Evolutionary conservation across 2,113 vertebrate species (phyloP).

Genomic region (Aegithalos caudatus): DNA sequence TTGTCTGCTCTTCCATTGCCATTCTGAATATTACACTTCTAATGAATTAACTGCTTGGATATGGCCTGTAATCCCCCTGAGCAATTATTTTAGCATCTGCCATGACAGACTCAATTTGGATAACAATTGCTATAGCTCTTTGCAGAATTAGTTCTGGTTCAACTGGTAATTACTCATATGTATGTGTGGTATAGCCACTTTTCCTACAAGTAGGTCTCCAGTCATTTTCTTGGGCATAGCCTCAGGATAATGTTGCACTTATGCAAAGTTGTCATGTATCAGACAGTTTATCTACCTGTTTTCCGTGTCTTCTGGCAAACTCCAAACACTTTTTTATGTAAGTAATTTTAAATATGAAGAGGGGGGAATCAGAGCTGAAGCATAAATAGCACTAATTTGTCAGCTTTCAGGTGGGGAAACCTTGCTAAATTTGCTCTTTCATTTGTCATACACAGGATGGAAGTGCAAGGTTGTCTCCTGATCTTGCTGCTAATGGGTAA

Average conservation of each 20-base stretch:
- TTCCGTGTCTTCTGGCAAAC: not conserved
- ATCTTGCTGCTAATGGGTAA: not conserved
- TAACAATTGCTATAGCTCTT: constrained; percentile 33
- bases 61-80: constrained; percentile 38
- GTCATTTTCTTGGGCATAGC: not conserved
- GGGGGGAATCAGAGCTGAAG: not conserved
- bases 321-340: not conserved
- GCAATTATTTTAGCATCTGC: constrained; percentile 60
- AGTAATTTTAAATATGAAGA: not conserved
- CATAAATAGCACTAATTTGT: not conserved
- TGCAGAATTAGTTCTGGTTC: constrained; percentile 56
- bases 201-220: not conserved
- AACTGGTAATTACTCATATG: constrained; percentile 25
- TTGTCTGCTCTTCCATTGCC: not conserved
- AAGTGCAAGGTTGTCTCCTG: not conserved
- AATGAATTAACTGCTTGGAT: constrained; percentile 40
- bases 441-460: not conserved
- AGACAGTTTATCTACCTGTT: not conserved
- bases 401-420: not conserved
- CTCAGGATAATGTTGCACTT: not conserved
- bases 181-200: not conserved
- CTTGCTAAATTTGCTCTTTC: not conserved
- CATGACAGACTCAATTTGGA: constrained; percentile 27
- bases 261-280: not conserved
- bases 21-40: not conserved